Conservation (phyloP, 2,113 vertebrate genomes). For the Hyaena hyaena region DNA sequence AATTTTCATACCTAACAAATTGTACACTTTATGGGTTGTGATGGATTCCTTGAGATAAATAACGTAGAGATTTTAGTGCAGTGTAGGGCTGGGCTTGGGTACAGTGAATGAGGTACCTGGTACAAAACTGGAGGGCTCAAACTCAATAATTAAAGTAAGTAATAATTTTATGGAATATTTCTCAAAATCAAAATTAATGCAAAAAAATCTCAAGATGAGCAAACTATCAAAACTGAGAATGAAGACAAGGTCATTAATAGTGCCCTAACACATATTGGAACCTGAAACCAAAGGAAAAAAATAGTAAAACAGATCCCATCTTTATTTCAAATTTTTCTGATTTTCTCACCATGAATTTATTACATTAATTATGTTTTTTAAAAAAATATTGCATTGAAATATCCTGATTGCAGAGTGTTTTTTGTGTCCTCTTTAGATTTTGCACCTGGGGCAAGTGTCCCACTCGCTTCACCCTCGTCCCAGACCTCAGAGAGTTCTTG, state of each 20-base stretch:
- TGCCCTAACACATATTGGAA: not conserved
- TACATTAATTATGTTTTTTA: not conserved
- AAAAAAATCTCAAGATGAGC: not conserved
- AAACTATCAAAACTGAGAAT: not conserved
- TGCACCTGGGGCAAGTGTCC: not conserved
- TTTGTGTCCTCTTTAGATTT: not conserved
- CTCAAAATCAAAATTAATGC: not conserved
- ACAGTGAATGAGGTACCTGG: rapidly evolving
- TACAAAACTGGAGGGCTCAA: not conserved
- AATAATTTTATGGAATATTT: not conserved
- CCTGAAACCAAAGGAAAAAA: not conserved
- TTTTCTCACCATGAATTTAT: not conserved
- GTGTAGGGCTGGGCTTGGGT: not conserved
- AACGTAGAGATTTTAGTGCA: not conserved
- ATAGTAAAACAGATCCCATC: not conserved
- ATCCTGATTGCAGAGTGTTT: not conserved
- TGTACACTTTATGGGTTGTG: not conserved
- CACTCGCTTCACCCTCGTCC: not conserved
- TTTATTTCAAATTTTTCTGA: not conserved
- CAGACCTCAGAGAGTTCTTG: not conserved
- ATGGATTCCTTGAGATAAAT: not conserved
- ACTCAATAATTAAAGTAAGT: not conserved
- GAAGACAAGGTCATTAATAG: not conserved
- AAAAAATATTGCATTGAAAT: not conserved
- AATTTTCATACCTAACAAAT: not conserved